These are phyloP conservation scores for Pogonus chalceus DNA, from an alignment of 1,140 invertebrate genomes.

Conservation along the genomic window DNA sequence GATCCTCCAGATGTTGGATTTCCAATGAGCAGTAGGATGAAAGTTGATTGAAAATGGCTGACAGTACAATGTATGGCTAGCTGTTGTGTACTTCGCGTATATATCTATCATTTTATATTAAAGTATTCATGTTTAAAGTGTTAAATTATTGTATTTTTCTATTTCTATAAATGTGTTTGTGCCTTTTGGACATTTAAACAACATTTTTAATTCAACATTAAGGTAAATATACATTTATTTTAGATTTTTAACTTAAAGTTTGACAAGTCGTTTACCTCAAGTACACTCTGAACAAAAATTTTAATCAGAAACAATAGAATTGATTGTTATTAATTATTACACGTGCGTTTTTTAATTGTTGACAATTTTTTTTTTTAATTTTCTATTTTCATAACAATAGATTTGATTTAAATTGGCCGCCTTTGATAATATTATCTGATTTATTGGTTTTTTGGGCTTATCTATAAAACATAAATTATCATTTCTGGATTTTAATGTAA, in stretches of 20 bases:
- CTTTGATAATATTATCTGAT: too few species aligned
- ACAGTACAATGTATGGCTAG: not conserved
- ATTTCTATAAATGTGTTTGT: not conserved
- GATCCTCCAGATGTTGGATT: too few species aligned
- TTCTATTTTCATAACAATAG: too few species aligned
- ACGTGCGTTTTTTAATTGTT: not conserved
- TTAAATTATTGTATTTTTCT: not conserved
- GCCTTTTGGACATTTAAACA: not conserved
- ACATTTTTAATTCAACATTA: not conserved
- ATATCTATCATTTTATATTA: not conserved
- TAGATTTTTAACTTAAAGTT: conserved; percentile 1
- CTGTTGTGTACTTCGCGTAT: not conserved
- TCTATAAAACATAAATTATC: too few species aligned
- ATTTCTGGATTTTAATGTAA: not conserved
- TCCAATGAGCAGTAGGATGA: too few species aligned
- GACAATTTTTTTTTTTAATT: too few species aligned
- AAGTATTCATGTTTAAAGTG: not conserved
- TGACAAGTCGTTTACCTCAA: conserved; percentile 1
- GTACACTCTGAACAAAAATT: not conserved
- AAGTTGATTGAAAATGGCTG: not conserved
- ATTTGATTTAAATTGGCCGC: too few species aligned
- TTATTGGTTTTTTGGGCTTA: too few species aligned
- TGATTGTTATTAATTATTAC: not conserved
- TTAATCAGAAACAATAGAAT: not conserved
- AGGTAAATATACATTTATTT: not conserved